phyloP scores from a whole-genome alignment of 2,797 vertebrate species.

The Epinephelus malabaricus region DNA sequence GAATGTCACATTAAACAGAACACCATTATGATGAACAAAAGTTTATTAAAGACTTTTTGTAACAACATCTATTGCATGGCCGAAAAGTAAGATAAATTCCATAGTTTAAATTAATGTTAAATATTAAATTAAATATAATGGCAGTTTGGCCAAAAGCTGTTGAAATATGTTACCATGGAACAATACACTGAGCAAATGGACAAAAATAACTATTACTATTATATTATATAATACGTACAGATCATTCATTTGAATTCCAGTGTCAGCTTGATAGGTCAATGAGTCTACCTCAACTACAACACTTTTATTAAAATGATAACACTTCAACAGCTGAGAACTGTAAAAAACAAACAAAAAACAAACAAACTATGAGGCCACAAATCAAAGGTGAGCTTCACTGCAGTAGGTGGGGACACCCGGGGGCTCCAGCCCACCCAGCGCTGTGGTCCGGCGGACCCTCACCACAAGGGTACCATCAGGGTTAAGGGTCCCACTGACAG shows the following conservation, averaged over 20 bases:
- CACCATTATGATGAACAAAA: not conserved
- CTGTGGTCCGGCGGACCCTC: slow-evolving; percentile 68
- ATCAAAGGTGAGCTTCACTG: slow-evolving; percentile 79
- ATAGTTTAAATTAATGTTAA: not conserved
- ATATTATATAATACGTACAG: not conserved
- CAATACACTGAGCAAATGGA: not conserved
- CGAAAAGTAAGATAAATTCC: not conserved
- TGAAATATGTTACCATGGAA: not conserved
- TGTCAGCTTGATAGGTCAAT: not conserved
- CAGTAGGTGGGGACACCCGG: slow-evolving; percentile 59
- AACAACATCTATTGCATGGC: not conserved
- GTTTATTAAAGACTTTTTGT: not conserved
- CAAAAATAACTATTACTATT: not conserved
- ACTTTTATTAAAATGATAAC: not conserved
- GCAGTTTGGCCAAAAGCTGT: not conserved
- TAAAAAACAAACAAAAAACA: not conserved
- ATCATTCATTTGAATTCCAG: not conserved
- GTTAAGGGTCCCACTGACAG: slow-evolving; percentile 83
- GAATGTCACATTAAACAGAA: too few relatives aligned
- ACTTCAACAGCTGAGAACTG: not conserved
- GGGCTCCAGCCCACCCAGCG: not conserved
- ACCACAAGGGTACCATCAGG: slow-evolving; percentile 83
- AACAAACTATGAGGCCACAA: not conserved
- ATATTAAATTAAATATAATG: too few relatives aligned
- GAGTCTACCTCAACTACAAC: not conserved